Evolutionary conservation across 2,888 invertebrate species (phyloP).

Genomic region (Ennomos quercinarius): DNA sequence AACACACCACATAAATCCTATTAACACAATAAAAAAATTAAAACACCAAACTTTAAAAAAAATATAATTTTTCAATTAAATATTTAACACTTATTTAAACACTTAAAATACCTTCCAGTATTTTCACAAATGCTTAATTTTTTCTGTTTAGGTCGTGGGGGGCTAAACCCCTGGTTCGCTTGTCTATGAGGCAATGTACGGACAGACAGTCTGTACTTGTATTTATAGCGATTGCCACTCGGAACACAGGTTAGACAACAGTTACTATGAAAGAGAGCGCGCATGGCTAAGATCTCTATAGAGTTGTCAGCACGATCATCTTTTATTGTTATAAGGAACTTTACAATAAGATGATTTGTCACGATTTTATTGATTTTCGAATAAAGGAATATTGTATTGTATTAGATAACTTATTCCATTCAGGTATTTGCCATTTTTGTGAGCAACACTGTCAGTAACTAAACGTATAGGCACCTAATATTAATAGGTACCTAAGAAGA

Average conservation of each 20-base stretch:
- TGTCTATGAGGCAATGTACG: slow-evolving; percentile 74
- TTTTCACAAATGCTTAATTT: slow-evolving; percentile 68
- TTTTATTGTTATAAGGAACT: slow-evolving; percentile 23
- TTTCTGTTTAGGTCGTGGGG: slow-evolving; percentile 62
- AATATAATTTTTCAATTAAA: neutral
- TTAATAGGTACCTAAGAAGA: too few species aligned
- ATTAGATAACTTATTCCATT: slow-evolving; percentile 14
- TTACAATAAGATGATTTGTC: slow-evolving; percentile 38
- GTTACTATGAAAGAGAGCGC: slow-evolving; percentile 20
- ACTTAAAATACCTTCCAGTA: slow-evolving; percentile 69
- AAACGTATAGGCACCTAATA: too few species aligned
- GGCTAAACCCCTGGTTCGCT: slow-evolving; percentile 63
- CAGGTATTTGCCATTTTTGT: neutral
- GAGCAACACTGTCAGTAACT: too few species aligned
- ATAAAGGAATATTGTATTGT: slow-evolving; percentile 7
- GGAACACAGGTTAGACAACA: slow-evolving; percentile 14
- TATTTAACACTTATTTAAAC: slow-evolving; percentile 24
- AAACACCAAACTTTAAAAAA: slow-evolving; percentile 7
- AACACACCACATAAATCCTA: slow-evolving; percentile 55
- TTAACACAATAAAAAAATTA: slow-evolving; percentile 37
- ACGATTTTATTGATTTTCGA: slow-evolving; percentile 42
- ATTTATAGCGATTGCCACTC: slow-evolving; percentile 71
- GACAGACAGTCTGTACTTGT: slow-evolving; percentile 56
- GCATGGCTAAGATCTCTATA: slow-evolving; percentile 49
- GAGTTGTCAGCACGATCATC: slow-evolving; percentile 50